Percentiles rank a stretch among this genome's conserved stretches.
Conservation (phyloP, 2,113 vertebrate genomes). For the Muntiacus muntjak region DNA sequence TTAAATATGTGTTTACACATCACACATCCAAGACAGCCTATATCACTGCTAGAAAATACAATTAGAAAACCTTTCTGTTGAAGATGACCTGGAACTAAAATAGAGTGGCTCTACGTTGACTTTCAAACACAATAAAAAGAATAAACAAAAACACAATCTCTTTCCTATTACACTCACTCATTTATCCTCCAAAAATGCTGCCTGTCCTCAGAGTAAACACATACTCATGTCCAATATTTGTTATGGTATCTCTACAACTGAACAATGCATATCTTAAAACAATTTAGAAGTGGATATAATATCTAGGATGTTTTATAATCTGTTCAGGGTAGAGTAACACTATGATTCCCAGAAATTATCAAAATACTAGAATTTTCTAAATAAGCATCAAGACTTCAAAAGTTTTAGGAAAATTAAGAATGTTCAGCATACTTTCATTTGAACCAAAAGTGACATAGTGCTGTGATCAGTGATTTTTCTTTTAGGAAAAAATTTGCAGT, state of each 20-base stretch:
- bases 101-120: not conserved
- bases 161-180: not conserved
- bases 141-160: not conserved
- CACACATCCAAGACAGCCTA: not conserved
- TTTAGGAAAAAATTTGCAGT: not conserved
- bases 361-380: not conserved
- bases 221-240: not conserved
- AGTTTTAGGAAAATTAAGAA: not conserved
- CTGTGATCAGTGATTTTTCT: not conserved
- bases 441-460: not conserved
- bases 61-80: not conserved
- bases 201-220: not conserved
- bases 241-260: not conserved
- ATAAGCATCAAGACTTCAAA: not conserved
- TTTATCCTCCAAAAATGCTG: not conserved
- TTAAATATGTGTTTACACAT: not conserved
- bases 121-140: not conserved
- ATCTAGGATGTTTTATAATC: not conserved
- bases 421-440: not conserved
- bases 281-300: not conserved
- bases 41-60: not conserved
- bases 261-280: not conserved
- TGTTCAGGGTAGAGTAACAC: not conserved
- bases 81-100: not conserved
- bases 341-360: not conserved